Conservation (phyloP, 2,888 invertebrate species). For the Lasiommata megera region DNA sequence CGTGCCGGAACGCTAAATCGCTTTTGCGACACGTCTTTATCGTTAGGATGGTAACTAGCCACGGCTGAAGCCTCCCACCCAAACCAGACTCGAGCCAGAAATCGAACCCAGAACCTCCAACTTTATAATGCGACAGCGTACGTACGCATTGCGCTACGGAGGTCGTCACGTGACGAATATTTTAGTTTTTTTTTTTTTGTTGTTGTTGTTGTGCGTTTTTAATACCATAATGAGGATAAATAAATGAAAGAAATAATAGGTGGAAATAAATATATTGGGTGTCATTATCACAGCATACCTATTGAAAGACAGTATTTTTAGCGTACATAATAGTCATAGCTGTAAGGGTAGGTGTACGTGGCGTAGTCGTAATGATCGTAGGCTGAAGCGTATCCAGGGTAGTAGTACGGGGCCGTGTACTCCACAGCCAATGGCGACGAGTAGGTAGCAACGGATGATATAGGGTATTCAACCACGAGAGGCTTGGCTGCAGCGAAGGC, state of each 20-base stretch:
- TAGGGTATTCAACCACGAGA: constrained; percentile 58
- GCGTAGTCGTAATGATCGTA: constrained; percentile 58
- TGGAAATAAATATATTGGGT: constrained; percentile 22
- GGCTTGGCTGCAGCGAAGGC: constrained; percentile 78
- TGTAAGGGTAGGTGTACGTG: constrained; percentile 62
- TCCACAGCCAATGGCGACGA: constrained; percentile 71
- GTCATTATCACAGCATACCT: not conserved
- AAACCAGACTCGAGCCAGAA: too few species aligned
- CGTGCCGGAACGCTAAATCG: too few species aligned
- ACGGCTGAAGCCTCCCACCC: too few species aligned
- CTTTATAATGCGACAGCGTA: too few species aligned
- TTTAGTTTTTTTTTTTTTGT: too few species aligned
- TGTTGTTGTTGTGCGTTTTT: too few species aligned
- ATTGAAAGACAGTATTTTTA: constrained; percentile 34
- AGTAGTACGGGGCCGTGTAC: constrained; percentile 74
- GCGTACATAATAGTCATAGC: constrained; percentile 64
- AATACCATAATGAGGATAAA: too few species aligned
- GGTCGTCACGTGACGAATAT: too few species aligned
- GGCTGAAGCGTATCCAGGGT: constrained; percentile 51
- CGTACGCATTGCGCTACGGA: too few species aligned
- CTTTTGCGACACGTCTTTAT: too few species aligned
- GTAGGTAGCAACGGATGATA: constrained; percentile 55
- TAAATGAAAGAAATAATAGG: not conserved
- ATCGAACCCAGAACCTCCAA: too few species aligned
- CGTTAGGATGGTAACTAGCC: too few species aligned